Evolutionary conservation across 2,888 invertebrate genomes (phyloP).

Genomic region (Eristalinus sepulchralis): DNA sequence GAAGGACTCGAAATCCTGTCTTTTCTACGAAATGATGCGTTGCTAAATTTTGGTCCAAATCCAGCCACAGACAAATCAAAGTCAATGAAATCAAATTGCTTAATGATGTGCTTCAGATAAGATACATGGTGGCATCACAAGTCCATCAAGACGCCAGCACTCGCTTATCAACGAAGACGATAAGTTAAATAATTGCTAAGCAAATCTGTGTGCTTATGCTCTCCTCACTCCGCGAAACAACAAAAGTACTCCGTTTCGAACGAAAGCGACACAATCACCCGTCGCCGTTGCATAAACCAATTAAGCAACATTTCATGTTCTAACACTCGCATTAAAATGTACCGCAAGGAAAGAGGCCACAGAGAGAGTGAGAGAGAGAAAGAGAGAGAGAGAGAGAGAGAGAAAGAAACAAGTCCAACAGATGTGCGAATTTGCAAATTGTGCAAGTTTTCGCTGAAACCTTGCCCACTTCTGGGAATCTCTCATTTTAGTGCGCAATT

Average conservation of each 20-base stretch:
- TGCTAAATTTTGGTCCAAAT: too few relatives aligned
- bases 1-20: too few relatives aligned
- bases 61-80: too few relatives aligned
- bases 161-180: too few relatives aligned
- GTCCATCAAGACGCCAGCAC: too few relatives aligned
- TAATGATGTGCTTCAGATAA: too few relatives aligned
- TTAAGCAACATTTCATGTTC: background rate
- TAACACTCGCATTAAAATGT: background rate
- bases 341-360: background rate
- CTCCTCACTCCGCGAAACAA: too few relatives aligned
- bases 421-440: constrained; percentile 18
- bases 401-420: background rate
- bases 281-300: background rate
- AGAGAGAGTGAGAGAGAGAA: background rate
- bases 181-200: too few relatives aligned
- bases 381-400: background rate
- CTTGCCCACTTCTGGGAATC: constrained; percentile 18
- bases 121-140: too few relatives aligned
- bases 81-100: too few relatives aligned
- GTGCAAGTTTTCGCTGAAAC: constrained; percentile 10
- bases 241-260: background rate
- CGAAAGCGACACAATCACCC: background rate
- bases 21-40: too few relatives aligned
- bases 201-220: too few relatives aligned
- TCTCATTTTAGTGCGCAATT: constrained; percentile 1